A percentile compares a stretch with the other conserved stretches of the same genome.
phyloP scores from a whole-genome alignment of 2,797 vertebrate genomes.

The Cyprinella venusta region DNA sequence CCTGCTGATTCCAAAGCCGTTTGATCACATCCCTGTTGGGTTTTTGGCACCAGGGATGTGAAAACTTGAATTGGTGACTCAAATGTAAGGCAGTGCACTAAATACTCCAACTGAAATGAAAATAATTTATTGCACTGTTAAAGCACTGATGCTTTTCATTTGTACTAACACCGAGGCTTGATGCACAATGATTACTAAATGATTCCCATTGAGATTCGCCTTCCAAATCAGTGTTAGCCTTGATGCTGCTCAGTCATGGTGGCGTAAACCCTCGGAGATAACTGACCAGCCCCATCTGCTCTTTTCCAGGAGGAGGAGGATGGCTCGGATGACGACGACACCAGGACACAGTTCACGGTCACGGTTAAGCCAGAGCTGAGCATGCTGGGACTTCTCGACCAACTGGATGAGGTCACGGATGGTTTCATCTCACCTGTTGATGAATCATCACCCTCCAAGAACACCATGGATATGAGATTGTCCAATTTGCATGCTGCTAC shows the following conservation, averaged over 20 bases:
- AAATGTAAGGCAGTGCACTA: neutral
- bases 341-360: constrained; percentile 80
- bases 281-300: neutral
- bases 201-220: neutral
- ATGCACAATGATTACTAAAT: neutral
- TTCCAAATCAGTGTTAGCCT: constrained; percentile 17
- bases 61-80: neutral
- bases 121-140: neutral
- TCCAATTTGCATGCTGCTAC: constrained; percentile 95
- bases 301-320: constrained; percentile 88
- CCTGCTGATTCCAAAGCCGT: constrained; percentile 29
- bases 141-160: constrained; percentile 22
- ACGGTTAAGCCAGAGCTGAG: constrained; percentile 82
- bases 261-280: neutral
- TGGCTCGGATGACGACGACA: constrained; percentile 89
- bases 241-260: constrained; percentile 6
- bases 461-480: constrained; percentile 87
- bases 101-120: neutral
- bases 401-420: constrained; percentile 89
- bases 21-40: constrained; percentile 25
- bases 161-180: constrained; percentile 40
- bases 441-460: constrained; percentile 86
- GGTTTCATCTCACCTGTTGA: constrained; percentile 95
- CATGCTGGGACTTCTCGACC: constrained; percentile 86
- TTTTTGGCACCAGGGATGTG: neutral